phyloP scores from a whole-genome alignment of 2,113 vertebrate species.

The Oenanthe oenanthe region DNA sequence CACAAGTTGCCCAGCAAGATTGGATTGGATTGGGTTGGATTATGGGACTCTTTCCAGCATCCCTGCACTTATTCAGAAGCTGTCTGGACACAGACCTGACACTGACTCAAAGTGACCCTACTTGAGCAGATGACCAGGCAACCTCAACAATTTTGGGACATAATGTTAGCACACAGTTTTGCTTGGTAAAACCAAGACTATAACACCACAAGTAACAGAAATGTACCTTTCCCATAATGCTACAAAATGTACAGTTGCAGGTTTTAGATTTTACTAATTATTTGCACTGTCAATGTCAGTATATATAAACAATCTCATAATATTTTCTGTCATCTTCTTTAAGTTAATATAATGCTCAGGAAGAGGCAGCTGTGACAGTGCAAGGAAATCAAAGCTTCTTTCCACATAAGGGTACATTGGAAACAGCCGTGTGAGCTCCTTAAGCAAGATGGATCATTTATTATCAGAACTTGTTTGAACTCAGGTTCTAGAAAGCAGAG shows the following conservation, averaged over 20 bases:
- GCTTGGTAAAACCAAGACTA: neutral
- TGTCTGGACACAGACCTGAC: neutral
- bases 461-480: neutral
- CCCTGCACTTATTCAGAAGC: neutral
- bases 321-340: neutral
- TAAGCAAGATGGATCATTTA: neutral
- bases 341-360: neutral
- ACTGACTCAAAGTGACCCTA: neutral
- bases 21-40: no score
- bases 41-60: neutral
- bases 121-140: neutral
- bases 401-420: neutral
- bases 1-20: neutral
- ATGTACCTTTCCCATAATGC: neutral
- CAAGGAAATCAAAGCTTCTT: neutral
- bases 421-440: neutral
- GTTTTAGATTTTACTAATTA: neutral
- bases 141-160: neutral
- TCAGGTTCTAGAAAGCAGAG: neutral
- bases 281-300: neutral
- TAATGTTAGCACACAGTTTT: neutral
- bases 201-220: neutral
- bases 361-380: neutral
- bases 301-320: neutral
- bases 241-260: neutral